These are phyloP conservation scores for Isichthys henryi DNA, from an alignment of 2,113 vertebrate genomes.

Conservation along the genomic window DNA sequence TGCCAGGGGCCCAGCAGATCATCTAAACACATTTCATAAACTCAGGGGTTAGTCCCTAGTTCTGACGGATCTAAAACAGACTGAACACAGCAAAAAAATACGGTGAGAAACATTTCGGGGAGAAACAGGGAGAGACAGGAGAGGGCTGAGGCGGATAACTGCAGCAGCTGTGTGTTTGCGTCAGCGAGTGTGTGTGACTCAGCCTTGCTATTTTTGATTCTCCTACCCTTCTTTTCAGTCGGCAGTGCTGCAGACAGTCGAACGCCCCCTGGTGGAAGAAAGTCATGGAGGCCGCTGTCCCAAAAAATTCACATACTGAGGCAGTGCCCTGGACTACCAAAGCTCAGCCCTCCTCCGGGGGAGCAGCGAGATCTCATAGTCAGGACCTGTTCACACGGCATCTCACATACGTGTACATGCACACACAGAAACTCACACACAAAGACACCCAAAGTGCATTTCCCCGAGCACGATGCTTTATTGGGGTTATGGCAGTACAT, in stretches of 20 bases:
- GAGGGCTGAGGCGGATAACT: neutral
- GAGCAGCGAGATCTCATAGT: neutral
- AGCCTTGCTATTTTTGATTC: constrained; percentile 8
- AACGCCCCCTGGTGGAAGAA: neutral
- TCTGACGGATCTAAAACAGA: neutral
- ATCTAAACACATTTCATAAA: neutral
- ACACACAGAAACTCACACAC: neutral
- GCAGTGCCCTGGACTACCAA: neutral
- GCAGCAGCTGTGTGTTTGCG: neutral
- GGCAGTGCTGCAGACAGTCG: neutral
- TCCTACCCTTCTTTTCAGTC: neutral
- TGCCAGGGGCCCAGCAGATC: neutral
- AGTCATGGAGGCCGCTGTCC: neutral
- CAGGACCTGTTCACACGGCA: neutral
- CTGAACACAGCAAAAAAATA: neutral
- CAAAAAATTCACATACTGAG: neutral
- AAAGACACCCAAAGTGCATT: neutral
- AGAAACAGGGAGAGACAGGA: neutral
- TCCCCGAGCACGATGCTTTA: neutral
- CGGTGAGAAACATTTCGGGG: neutral
- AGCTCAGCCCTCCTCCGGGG: neutral
- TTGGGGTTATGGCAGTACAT: neutral
- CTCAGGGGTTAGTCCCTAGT: neutral
- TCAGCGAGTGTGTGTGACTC: constrained; percentile 5
- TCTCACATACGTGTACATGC: constrained; percentile 15